Percentiles rank a stretch among this genome's conserved stretches.
These are phyloP conservation scores for Suricata suricatta DNA, from an alignment of 2,113 vertebrate genomes.

Conservation along the genomic window DNA sequence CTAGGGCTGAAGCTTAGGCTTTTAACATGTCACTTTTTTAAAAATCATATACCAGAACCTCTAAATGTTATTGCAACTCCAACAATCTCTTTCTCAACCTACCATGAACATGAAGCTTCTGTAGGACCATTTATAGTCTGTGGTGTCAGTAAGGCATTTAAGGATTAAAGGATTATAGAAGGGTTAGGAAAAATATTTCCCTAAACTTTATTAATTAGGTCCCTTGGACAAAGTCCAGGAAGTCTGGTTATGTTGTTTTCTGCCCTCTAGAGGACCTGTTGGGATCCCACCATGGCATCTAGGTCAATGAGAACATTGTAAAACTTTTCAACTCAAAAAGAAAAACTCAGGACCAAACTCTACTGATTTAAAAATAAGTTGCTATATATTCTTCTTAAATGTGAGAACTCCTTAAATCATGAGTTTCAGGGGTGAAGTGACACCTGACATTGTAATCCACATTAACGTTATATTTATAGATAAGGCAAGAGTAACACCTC, in stretches of 20 bases:
- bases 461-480: slow-evolving; percentile 14
- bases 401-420: not conserved
- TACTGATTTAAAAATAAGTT: not conserved
- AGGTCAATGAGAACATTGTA: not conserved
- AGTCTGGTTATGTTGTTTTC: not conserved
- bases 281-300: not conserved
- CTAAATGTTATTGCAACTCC: not conserved
- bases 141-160: not conserved
- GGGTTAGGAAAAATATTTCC: not conserved
- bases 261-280: not conserved
- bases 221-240: not conserved
- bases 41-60: not conserved
- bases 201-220: slow-evolving; percentile 30
- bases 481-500: not conserved
- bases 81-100: not conserved
- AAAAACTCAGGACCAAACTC: not conserved
- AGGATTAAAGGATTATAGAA: not conserved
- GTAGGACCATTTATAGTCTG: not conserved
- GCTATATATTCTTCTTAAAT: not conserved
- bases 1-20: not conserved
- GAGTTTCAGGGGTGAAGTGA: not conserved
- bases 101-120: not conserved
- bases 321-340: not conserved
- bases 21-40: not conserved
- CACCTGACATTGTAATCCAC: not conserved